Percentiles rank a stretch among this genome's conserved stretches.
Conservation (phyloP, 2,797 vertebrate genomes). For the Enteromius fasciolatus region DNA sequence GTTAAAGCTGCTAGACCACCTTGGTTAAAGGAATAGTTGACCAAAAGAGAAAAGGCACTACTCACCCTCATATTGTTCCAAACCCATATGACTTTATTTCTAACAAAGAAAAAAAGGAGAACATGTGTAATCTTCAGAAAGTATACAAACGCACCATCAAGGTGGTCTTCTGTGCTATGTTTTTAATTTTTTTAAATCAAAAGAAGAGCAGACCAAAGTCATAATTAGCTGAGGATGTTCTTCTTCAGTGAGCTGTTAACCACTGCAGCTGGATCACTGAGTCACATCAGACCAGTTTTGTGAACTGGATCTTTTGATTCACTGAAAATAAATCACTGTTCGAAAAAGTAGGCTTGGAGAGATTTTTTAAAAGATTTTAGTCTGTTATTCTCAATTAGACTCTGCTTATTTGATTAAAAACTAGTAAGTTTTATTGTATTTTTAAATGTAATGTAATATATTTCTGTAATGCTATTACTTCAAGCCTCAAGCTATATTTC, state of each 20-base stretch:
- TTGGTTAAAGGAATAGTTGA: conserved; percentile 4
- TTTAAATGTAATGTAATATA: background rate
- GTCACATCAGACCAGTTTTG: background rate
- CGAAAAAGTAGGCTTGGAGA: background rate
- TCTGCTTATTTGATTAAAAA: background rate
- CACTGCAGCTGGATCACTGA: background rate
- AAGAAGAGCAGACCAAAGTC: background rate
- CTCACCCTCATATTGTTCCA: background rate
- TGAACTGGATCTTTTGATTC: background rate
- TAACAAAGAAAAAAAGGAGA: background rate
- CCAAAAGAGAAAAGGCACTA: background rate
- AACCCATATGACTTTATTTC: background rate
- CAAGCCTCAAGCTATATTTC: background rate
- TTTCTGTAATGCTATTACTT: background rate
- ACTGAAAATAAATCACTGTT: background rate
- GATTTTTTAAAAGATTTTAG: background rate
- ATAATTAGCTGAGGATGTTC: background rate
- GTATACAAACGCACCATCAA: background rate
- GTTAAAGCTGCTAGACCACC: background rate
- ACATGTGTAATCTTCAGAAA: background rate
- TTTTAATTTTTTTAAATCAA: background rate
- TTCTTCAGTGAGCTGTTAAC: background rate
- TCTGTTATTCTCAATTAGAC: background rate
- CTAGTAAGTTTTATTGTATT: background rate
- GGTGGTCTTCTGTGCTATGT: background rate